Conservation (phyloP, 2,888 invertebrate genomes). For the Hyalella azteca region DNA sequence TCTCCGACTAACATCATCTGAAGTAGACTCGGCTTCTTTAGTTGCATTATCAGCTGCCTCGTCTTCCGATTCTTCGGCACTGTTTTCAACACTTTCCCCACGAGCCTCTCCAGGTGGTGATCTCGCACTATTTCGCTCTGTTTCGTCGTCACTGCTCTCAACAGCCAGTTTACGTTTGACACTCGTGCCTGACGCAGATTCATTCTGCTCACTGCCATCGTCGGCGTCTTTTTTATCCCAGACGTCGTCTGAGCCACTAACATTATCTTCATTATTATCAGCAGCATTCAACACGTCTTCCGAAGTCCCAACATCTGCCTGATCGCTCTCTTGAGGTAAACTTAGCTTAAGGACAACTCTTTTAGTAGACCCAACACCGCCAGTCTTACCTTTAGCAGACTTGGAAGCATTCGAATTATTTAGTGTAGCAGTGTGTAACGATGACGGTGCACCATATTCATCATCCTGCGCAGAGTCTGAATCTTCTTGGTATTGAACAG, state of each 20-base stretch:
- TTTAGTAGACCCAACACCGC: not conserved
- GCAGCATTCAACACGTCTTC: not conserved
- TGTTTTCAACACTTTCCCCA: not conserved
- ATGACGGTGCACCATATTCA: conserved; percentile 9
- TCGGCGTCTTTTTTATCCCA: not conserved
- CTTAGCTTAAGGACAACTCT: conserved; percentile 12
- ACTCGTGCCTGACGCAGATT: not conserved
- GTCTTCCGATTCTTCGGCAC: not conserved
- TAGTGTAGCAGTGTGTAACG: not conserved
- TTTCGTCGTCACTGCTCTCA: not conserved
- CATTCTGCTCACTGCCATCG: too few relatives aligned
- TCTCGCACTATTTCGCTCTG: not conserved
- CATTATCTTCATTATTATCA: not conserved
- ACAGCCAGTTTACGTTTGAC: not conserved
- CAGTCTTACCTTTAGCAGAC: not conserved
- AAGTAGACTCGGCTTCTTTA: not conserved
- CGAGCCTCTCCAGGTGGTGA: not conserved
- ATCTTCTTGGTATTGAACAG: conserved; percentile 18
- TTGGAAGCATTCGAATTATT: not conserved
- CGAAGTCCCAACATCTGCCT: not conserved
- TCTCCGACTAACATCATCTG: conserved; percentile 39
- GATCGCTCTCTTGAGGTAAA: conserved; percentile 1
- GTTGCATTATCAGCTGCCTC: not conserved
- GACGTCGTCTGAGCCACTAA: not conserved
- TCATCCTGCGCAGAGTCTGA: conserved; percentile 21